Percentiles rank a stretch among this genome's conserved stretches.
phyloP scores from a whole-genome alignment of 2,113 vertebrate species.

The Myotis davidii region DNA sequence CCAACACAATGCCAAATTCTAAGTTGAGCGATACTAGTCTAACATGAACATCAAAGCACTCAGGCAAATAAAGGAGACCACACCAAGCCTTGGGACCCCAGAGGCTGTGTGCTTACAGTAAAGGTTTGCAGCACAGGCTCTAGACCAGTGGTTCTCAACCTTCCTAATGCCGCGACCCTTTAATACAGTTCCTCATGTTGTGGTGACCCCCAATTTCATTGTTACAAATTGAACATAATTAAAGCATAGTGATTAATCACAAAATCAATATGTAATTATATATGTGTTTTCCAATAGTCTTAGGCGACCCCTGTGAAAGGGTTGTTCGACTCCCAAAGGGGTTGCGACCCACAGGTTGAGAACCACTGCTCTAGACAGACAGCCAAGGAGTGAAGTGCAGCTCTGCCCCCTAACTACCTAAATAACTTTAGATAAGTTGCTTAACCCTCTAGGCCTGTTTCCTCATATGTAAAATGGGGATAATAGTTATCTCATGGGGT shows the following conservation, averaged over 20 bases:
- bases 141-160: neutral
- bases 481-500: neutral
- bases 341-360: no score
- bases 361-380: neutral
- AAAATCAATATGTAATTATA: no score
- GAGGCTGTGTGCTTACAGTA: neutral
- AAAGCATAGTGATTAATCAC: no score
- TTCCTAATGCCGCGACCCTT: no score
- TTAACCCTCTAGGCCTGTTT: neutral
- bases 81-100: neutral
- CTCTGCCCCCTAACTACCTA: neutral
- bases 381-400: neutral
- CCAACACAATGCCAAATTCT: neutral
- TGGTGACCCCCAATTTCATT: no score
- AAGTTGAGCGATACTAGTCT: neutral
- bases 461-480: neutral
- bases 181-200: no score
- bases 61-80: neutral
- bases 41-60: neutral
- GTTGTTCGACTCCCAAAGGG: no score
- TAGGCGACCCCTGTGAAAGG: no score
- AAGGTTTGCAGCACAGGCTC: neutral
- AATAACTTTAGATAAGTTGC: neutral
- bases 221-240: no score
- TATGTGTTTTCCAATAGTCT: no score